A percentile compares a stretch with the other conserved stretches of the same genome.
Evolutionary conservation across 2,113 vertebrate species (phyloP).

Genomic region (Epinephelus lanceolatus): DNA sequence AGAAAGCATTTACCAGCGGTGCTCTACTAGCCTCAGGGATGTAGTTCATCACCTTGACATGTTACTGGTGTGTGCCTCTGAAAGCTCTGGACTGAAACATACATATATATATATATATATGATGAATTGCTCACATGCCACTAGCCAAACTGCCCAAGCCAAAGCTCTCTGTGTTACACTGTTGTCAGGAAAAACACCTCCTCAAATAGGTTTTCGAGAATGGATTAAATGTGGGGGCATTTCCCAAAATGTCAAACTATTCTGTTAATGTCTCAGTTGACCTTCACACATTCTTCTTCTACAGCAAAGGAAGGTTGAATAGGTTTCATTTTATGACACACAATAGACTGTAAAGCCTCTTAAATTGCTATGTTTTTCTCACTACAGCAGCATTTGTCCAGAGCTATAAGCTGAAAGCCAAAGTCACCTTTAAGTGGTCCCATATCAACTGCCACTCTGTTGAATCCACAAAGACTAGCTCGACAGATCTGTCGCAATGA

Average conservation of each 20-base stretch:
- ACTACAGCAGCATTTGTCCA: slow-evolving; percentile 33
- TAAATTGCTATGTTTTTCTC: not conserved
- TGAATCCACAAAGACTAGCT: slow-evolving; percentile 76
- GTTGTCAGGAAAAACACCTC: slow-evolving; percentile 40
- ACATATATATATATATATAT: not conserved
- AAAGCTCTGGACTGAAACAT: not conserved
- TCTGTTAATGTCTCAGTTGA: not conserved
- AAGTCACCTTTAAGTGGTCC: slow-evolving; percentile 77
- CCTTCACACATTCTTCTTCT: not conserved
- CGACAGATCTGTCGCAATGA: slow-evolving; percentile 74
- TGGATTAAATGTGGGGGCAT: not conserved
- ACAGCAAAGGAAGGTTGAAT: not conserved
- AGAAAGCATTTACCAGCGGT: not conserved
- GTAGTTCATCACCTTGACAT: not conserved
- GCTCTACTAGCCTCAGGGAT: not conserved
- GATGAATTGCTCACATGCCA: not conserved
- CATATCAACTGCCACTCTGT: slow-evolving; percentile 76
- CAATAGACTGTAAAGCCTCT: not conserved
- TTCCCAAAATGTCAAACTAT: not conserved
- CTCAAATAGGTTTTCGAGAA: not conserved
- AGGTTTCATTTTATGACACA: not conserved
- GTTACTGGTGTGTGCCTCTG: not conserved
- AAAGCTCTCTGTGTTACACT: slow-evolving; percentile 7
- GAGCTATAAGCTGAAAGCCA: slow-evolving; percentile 33
- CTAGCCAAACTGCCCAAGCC: slow-evolving; percentile 9